Conservation (phyloP, 1,140 invertebrate species). For the Calephelis nemesis region DNA sequence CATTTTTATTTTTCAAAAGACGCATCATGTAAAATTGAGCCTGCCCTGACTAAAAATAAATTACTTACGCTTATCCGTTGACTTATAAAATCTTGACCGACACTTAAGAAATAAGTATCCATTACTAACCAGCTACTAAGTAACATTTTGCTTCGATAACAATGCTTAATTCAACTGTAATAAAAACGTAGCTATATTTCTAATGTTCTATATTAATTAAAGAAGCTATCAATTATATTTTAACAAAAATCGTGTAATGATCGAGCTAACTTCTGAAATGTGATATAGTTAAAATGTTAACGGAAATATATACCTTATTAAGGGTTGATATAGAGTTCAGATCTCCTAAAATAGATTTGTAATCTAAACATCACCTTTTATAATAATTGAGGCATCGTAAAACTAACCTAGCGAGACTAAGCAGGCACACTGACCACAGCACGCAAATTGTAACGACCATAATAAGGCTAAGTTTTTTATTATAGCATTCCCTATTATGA, state of each 20-base stretch:
- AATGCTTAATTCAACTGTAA: conserved; percentile 9
- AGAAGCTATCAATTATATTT: conserved; percentile 14
- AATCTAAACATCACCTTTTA: conserved; percentile 35
- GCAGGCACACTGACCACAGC: conserved; percentile 37
- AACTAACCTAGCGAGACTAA: conserved; percentile 42
- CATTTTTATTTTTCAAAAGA: no score
- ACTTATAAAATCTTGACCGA: no score
- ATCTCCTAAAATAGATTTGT: neutral
- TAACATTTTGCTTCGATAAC: neutral
- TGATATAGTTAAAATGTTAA: neutral
- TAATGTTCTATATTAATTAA: conserved; percentile 10
- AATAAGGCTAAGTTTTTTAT: conserved; percentile 8
- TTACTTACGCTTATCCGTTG: no score
- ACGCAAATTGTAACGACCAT: conserved; percentile 25
- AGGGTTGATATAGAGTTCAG: neutral
- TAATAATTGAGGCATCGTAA: conserved; percentile 40
- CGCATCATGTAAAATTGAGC: no score
- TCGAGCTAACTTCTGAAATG: conserved; percentile 1
- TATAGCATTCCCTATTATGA: neutral
- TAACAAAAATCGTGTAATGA: conserved; percentile 14
- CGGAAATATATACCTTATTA: neutral
- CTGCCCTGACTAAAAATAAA: no score
- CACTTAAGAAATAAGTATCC: neutral
- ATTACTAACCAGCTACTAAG: neutral
- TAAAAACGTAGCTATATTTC: conserved; percentile 12